Evolutionary conservation across 1,140 invertebrate species (phyloP), one percentile per base, ranked within the genome.

Genomic region (Heliconius congener): DNA sequence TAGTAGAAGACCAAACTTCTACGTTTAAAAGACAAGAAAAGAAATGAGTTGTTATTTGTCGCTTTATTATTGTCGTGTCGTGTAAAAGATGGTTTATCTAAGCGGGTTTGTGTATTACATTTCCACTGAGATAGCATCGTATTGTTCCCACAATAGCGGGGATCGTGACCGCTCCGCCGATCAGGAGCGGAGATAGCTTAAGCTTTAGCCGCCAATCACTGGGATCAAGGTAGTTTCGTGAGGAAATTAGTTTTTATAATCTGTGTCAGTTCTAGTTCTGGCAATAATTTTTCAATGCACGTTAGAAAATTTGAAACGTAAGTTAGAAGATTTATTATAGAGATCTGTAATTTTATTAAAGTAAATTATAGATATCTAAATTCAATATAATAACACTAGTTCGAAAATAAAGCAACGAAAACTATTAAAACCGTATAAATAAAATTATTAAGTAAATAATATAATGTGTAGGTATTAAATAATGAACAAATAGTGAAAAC

Each of bases 161-260:
- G 82, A 87, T 92, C 90, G 90, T 92, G 90, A 92, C 89, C 83
- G 84, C 80, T 81, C 73, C 73, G 79, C 78, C 78, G 88, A 90
- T 90, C 81, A 76, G 85, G 83, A 87, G 85, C 74, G 71, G 76
- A 79, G 89, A 92, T 90, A 88, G 83, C 85, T 79, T 78, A 75
- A 81, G 73, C 73, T 76, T 79, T 81, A 84, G 82, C 82, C 77
- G 80, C 83, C 84, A 84, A 82, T 86, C 82, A 86, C 81, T 77
- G 80, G 77, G 79, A 83, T 84, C 71, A 60, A 83, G 78, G 71
- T 11, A 73, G 79, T 77, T 81, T 90, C 88, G 87, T 90, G 89
- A 88, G 83, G 81, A 75, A 78, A 85, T 86, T 87, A 87, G 85
- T 88, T 88, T 81, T 81, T 81, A 81, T 71, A 81, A 60, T 66